phyloP scores from a whole-genome alignment of 2,797 vertebrate species.

The Chanos chanos region DNA sequence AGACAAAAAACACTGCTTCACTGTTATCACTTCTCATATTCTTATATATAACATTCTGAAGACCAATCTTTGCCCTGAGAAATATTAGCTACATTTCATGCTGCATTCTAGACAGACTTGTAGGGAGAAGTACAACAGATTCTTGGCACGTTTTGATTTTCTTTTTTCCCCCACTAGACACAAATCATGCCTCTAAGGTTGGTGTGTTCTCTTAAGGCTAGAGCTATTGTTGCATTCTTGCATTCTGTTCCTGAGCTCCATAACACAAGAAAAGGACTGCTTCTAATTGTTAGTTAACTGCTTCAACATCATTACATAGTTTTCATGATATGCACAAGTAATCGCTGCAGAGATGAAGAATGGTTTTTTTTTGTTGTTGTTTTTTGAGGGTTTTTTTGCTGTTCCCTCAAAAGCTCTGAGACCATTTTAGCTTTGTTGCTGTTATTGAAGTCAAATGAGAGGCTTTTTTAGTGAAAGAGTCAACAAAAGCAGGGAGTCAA shows the following conservation, averaged over 20 bases:
- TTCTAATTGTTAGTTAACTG: too few species aligned
- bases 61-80: background rate
- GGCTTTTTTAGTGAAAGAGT: too few species aligned
- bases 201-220: too few species aligned
- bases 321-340: too few species aligned
- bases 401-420: background rate
- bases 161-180: background rate
- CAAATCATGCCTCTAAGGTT: conserved; percentile 1
- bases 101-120: conserved; percentile 20
- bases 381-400: background rate
- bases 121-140: conserved; percentile 22
- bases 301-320: too few species aligned
- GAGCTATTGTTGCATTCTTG: too few species aligned
- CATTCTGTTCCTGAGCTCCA: too few species aligned
- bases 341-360: too few species aligned
- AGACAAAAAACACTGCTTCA: conserved; percentile 10
- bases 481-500: too few species aligned
- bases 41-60: background rate
- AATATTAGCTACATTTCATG: conserved; percentile 15
- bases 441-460: too few species aligned
- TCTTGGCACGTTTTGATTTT: conserved; percentile 14
- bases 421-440: background rate
- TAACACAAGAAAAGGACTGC: too few species aligned
- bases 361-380: too few species aligned
- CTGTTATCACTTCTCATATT: conserved; percentile 3